Evolutionary conservation across 2,113 vertebrate species (phyloP), one percentile per base, ranked within the genome.

Genomic region (Otolemur garnettii): DNA sequence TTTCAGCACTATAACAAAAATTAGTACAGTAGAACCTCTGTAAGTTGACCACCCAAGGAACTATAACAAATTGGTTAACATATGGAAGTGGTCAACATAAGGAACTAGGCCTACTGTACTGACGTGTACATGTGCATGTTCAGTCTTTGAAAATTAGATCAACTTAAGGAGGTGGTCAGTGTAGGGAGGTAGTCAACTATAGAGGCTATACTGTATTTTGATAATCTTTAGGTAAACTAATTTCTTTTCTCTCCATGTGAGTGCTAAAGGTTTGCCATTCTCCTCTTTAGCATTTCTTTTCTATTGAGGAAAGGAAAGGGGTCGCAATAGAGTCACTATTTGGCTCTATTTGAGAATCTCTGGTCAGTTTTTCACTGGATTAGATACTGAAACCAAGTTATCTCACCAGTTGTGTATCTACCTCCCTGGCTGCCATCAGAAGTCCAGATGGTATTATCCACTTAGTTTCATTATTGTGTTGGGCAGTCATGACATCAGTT

Each of bases 1-100:
- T 94, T 94, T 53, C 55, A 78, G 74, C 78, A 15, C 60, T 83
- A 28, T 42, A 74, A 83, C 60, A 79, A 80, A 95, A 94, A 72
- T 3, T 4, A 24, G 28, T n/a, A 69, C 18, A 69, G 33, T 18
- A 69, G n/a, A n/a, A 69, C 18, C 33, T n/a, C 68, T 69, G 19
- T 69, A 69, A 95, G 66, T 3, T 60, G 30, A 1, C 45, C 45
- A 50, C 45, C 8, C 45, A 10, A 50, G 7, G 45, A 50, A 50
- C 45, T 50, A 50, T 50, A 50, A 50, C 45, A 50, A 9, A 50
- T 50, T 50, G 45, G 45, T 50, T 10, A 50, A 50, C 45, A 50
- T 10, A 50, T 50, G 45, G 45, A 50, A 50, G 45, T 50, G 45
- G 45, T 50, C 45, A 50, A 50, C 45, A 50, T 50, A 10, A 50